Percentiles rank a stretch among this genome's conserved stretches.
Evolutionary conservation across 2,888 invertebrate genomes (phyloP).

Genomic region (Dryomyza anilis): DNA sequence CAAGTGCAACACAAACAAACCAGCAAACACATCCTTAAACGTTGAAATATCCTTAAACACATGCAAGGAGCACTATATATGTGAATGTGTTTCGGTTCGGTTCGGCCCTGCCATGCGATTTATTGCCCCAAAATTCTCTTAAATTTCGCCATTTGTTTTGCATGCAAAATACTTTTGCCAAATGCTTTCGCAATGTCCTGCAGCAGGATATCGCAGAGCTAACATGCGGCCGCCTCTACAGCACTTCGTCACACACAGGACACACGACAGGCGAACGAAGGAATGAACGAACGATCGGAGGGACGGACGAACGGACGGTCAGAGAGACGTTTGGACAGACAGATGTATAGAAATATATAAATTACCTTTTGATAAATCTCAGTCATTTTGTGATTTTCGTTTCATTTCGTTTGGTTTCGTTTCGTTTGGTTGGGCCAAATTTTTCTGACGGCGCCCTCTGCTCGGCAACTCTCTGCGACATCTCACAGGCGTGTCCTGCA

Average conservation of each 20-base stretch:
- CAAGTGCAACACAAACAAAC: slow-evolving; percentile 5
- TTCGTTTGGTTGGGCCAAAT: neutral
- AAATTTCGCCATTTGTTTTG: slow-evolving; percentile 49
- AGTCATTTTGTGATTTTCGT: slow-evolving; percentile 44
- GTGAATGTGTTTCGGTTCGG: neutral
- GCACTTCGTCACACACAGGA: neutral
- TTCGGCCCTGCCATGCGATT: slow-evolving; percentile 44
- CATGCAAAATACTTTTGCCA: slow-evolving; percentile 29
- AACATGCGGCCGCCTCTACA: too few relatives aligned
- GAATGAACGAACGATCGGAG: too few relatives aligned
- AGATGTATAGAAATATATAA: slow-evolving; percentile 49
- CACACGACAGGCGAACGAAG: neutral
- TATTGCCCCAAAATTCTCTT: slow-evolving; percentile 57
- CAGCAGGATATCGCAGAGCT: slow-evolving; percentile 3
- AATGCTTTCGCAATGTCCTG: slow-evolving; percentile 18
- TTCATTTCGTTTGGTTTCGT: slow-evolving; percentile 31
- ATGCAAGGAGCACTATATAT: neutral
- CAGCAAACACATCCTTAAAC: neutral
- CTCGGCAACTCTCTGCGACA: neutral
- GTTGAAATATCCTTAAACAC: neutral
- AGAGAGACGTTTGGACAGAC: neutral
- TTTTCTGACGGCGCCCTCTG: neutral
- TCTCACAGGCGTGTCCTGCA: neutral
- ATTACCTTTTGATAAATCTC: slow-evolving; percentile 62
- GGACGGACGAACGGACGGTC: neutral